A percentile compares a stretch with the other conserved stretches of the same genome.
Evolutionary conservation across 2,797 vertebrate genomes (phyloP).

Genomic region (Poeciliopsis infans): DNA sequence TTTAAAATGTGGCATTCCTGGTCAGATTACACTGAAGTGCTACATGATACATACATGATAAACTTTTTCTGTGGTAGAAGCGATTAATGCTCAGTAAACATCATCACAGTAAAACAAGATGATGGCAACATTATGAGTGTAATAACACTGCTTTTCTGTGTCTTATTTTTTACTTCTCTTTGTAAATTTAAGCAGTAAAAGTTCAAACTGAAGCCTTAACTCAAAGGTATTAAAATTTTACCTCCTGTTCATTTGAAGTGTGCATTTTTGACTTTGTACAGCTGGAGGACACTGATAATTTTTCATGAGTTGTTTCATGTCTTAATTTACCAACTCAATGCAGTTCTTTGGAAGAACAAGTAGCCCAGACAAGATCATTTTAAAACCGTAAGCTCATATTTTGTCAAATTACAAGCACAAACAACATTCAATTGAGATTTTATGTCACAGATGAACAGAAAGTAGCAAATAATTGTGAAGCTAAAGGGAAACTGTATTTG

Average conservation of each 20-base stretch:
- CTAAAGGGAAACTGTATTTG: not conserved
- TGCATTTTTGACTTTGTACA: not conserved
- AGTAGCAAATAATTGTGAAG: not conserved
- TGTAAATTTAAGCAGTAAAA: conserved; percentile 17
- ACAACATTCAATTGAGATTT: not conserved
- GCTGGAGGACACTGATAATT: not conserved
- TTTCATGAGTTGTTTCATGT: not conserved
- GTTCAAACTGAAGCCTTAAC: conserved; percentile 11
- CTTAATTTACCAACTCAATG: not conserved
- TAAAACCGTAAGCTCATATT: not conserved
- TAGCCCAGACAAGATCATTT: not conserved
- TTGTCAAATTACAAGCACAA: not conserved
- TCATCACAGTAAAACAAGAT: not conserved
- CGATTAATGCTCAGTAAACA: not conserved
- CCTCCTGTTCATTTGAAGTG: conserved; percentile 10
- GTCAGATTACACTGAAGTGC: not conserved
- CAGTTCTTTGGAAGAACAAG: not conserved
- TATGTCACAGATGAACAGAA: not conserved
- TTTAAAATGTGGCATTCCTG: not conserved
- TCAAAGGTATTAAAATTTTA: conserved; percentile 30
- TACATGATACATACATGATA: not conserved
- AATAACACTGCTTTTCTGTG: not conserved
- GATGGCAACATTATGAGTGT: not conserved
- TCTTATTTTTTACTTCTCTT: not conserved
- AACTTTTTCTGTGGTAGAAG: not conserved